Evolutionary conservation across 2,113 vertebrate species (phyloP).

Genomic region (Anolis sagrei): DNA sequence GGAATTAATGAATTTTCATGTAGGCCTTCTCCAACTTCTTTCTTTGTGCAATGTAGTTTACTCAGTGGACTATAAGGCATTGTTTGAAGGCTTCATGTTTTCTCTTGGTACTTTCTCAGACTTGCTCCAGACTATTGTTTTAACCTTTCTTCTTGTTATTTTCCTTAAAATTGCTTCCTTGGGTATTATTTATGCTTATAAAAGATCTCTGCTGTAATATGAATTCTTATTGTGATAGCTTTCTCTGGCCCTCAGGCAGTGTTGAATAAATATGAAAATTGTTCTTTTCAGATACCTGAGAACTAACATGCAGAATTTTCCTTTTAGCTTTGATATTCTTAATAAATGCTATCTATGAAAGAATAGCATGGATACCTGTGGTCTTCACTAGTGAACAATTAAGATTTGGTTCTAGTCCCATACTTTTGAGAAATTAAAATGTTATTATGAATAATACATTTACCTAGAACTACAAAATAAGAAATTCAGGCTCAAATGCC

Average conservation of each 20-base stretch:
- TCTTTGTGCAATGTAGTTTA: constrained; percentile 41
- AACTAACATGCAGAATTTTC: constrained; percentile 20
- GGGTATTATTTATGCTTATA: constrained; percentile 46
- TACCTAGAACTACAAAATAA: not conserved
- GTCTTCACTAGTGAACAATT: constrained; percentile 11
- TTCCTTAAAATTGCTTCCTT: constrained; percentile 41
- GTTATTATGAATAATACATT: not conserved
- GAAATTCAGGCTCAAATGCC: not conserved
- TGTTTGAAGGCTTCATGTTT: constrained; percentile 35
- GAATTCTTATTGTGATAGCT: constrained; percentile 35
- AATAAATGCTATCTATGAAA: not conserved
- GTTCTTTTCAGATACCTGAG: not conserved
- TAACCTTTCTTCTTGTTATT: constrained; percentile 11
- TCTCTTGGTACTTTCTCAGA: constrained; percentile 28
- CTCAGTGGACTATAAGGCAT: constrained; percentile 31
- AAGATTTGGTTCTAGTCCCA: not conserved
- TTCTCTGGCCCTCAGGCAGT: constrained; percentile 24
- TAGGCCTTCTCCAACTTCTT: constrained; percentile 43
- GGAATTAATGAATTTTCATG: constrained; percentile 38
- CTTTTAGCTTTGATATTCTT: not conserved
- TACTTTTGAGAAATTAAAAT: not conserved
- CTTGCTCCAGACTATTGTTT: constrained; percentile 23
- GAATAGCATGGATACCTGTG: not conserved
- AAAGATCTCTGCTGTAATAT: constrained; percentile 16
- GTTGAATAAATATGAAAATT: constrained; percentile 47